Evolutionary conservation across 1,140 invertebrate genomes (phyloP).

Genomic region (Papilio machaon): DNA sequence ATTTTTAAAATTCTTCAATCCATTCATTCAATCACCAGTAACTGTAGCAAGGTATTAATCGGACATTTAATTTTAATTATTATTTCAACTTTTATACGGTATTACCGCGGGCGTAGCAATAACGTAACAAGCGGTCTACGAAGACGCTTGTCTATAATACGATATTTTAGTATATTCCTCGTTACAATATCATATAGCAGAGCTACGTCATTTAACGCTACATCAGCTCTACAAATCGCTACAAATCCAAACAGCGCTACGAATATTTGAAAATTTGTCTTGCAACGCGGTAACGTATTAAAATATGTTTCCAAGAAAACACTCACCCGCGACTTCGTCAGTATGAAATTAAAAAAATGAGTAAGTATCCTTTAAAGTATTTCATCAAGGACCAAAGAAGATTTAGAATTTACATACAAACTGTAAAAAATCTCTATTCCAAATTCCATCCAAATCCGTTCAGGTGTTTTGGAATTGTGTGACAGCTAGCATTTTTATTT

Average conservation of each 20-base stretch:
- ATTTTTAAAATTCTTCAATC: too few species aligned
- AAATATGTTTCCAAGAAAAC: background rate
- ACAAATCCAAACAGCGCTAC: background rate
- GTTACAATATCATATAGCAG: background rate
- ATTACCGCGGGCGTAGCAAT: background rate
- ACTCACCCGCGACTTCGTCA: too few species aligned
- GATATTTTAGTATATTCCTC: slow-evolving; percentile 1
- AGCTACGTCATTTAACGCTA: background rate
- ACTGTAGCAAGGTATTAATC: too few species aligned
- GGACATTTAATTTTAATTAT: too few species aligned
- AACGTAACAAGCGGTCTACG: background rate
- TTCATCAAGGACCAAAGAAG: too few species aligned
- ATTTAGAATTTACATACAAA: too few species aligned
- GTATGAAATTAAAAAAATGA: too few species aligned
- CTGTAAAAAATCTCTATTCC: too few species aligned
- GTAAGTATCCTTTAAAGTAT: too few species aligned
- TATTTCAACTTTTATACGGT: background rate
- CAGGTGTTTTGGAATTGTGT: background rate
- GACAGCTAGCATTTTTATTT: too few species aligned
- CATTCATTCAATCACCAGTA: too few species aligned
- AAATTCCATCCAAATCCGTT: background rate
- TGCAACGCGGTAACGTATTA: background rate
- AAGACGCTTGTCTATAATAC: background rate
- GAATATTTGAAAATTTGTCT: background rate
- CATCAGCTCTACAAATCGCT: slow-evolving; percentile 10